These are phyloP conservation scores for Perdix hodgsoniae DNA, from an alignment of 2,797 vertebrate genomes.

Conservation along the genomic window DNA sequence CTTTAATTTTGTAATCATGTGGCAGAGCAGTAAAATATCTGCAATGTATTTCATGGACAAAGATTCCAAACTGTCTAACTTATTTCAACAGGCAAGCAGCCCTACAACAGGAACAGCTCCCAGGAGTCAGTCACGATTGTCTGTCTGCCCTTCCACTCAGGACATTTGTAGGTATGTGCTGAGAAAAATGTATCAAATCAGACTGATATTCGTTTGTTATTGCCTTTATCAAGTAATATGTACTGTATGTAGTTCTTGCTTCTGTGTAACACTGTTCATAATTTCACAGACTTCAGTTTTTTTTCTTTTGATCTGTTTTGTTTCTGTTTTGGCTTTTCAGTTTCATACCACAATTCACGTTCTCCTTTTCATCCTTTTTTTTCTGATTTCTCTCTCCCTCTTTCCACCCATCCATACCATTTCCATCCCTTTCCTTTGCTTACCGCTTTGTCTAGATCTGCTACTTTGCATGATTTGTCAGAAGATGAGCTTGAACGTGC, in stretches of 20 bases:
- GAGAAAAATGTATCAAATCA: not conserved
- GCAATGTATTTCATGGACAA: slow-evolving; percentile 84
- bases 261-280: slow-evolving; percentile 48
- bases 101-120: slow-evolving; percentile 86
- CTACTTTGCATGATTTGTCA: slow-evolving; percentile 83
- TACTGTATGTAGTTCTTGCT: slow-evolving; percentile 50
- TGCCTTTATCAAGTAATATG: not conserved
- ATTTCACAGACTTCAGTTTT: slow-evolving; percentile 18
- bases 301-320: slow-evolving; percentile 41
- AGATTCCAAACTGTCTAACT: slow-evolving; percentile 81
- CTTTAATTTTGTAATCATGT: slow-evolving; percentile 82
- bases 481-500: slow-evolving; percentile 83
- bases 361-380: slow-evolving; percentile 73
- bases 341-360: slow-evolving; percentile 46
- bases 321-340: slow-evolving; percentile 46
- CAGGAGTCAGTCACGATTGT: slow-evolving; percentile 86
- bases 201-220: not conserved
- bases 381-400: slow-evolving; percentile 52
- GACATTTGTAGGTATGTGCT: slow-evolving; percentile 93
- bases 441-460: slow-evolving; percentile 82
- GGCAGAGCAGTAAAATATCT: slow-evolving; percentile 82
- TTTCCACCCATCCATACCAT: slow-evolving; percentile 73
- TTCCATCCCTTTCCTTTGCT: slow-evolving; percentile 77
- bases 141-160: slow-evolving; percentile 91
- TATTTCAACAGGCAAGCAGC: slow-evolving; percentile 92